Percentiles rank a stretch among this genome's conserved stretches.
phyloP scores from a whole-genome alignment of 2,113 vertebrate species.

The Oreocharis arfaki region DNA sequence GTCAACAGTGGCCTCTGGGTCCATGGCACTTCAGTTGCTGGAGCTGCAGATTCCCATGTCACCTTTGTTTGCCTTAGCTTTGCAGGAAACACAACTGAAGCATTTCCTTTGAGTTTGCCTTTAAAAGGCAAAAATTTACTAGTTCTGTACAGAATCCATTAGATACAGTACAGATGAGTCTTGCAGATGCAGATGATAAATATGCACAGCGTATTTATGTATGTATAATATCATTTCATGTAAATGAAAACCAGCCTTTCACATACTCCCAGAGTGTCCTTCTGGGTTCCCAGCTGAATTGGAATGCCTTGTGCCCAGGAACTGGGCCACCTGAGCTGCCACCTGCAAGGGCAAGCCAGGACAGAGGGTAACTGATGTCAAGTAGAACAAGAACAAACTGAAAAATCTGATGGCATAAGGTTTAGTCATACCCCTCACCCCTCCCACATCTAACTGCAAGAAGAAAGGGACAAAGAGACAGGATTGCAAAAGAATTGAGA shows the following conservation, averaged over 20 bases:
- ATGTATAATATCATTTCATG: not conserved
- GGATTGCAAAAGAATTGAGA: not conserved
- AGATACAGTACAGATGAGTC: not conserved
- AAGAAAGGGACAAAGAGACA: not conserved
- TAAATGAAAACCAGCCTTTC: not conserved
- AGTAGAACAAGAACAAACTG: not conserved
- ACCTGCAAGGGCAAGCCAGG: not conserved
- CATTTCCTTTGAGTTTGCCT: not conserved
- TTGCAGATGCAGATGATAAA: conserved; percentile 3
- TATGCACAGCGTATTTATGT: not conserved
- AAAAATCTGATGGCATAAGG: not conserved
- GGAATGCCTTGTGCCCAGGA: not conserved
- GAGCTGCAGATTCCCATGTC: not conserved
- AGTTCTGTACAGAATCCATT: not conserved
- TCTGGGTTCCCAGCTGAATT: not conserved
- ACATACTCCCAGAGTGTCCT: not conserved
- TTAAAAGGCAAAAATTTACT: not conserved
- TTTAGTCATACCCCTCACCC: not conserved
- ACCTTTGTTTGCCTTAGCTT: not conserved
- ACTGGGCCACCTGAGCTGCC: not conserved
- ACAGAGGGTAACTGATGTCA: not conserved
- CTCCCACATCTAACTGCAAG: not conserved
- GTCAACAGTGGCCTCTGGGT: not conserved
- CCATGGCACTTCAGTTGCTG: not conserved
- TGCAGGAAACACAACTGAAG: not conserved